Base-by-base conservation (phyloP, 2,113 vertebrate species). In the Zosterops lateralis region DNA sequence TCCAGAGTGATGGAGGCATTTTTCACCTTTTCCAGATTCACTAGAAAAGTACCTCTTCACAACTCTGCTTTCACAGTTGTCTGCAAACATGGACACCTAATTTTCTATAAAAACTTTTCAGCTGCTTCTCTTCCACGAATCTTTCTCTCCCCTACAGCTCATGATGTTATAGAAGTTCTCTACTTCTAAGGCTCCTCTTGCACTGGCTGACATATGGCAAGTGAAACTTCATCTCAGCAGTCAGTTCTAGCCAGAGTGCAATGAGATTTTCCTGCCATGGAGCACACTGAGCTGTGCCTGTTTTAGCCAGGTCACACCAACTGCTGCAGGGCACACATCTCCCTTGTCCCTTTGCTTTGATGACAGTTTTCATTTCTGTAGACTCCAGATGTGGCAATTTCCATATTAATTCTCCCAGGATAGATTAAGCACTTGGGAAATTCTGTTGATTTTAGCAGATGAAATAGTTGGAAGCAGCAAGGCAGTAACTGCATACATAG, bases 221-320 rank as follows among this genome's bases (percentile, higher is more conserved):
- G 17, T 22, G 54, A 68, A 90, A 80, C 7, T 26, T 93, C 6
- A 66, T 89, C 15, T 47, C 68, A 72, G 26, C 48, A 65, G 36
- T 26, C 29, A 26, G 8, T 32, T 44, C 66, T 47, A 54, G 24
- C 15, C 47, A 44, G 42, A 10, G n/a, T 54, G 34, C 34, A 70
- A 15, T 31, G 65, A 77, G 32, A 48, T 74, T 87, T 71, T 38
- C 54, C 45, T 68, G 28, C n/a, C 1, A 0, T n/a, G 7, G 47
- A 31, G 21, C 4, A 0, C 9, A 4, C 38, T 32, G 31, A 66
- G 11, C 38, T 2, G 1, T 62, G 20, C 12, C 61, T 2, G 0
- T 5, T 0, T 42, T 42, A 62, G 31, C 17, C n/a, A 28, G 17
- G 44, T 76, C 53, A 58, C 31, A n/a, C 3, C 2, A 40, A 5